Evolutionary conservation across 2,888 invertebrate species (phyloP).

Genomic region (Aproaerema taeniolella): DNA sequence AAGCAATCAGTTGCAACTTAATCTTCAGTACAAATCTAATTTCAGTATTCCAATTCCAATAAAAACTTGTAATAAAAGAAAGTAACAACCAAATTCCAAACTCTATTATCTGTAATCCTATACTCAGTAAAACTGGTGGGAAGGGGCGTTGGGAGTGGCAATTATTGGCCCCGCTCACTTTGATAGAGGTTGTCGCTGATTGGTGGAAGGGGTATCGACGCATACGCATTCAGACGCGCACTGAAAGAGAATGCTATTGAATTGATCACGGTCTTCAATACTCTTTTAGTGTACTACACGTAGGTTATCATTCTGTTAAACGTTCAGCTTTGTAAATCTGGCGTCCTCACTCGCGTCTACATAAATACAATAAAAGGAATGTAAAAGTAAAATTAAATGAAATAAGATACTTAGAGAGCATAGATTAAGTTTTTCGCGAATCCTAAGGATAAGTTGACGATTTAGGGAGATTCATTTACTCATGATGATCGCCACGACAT

Average conservation of each 20-base stretch:
- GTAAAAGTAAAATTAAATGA: slow-evolving; percentile 4
- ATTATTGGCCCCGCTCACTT: slow-evolving; percentile 36
- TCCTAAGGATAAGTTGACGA: too few relatives aligned
- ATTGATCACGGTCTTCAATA: slow-evolving; percentile 50
- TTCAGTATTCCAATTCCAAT: slow-evolving; percentile 41
- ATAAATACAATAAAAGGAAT: slow-evolving; percentile 5
- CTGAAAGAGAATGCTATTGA: slow-evolving; percentile 55
- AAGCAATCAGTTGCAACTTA: slow-evolving; percentile 27
- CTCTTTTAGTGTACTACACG: slow-evolving; percentile 46
- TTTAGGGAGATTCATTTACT: too few relatives aligned
- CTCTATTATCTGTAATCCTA: slow-evolving; percentile 59
- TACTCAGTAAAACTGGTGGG: slow-evolving; percentile 44
- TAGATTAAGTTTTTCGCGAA: too few relatives aligned
- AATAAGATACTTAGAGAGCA: background rate
- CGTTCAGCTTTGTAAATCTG: slow-evolving; percentile 18
- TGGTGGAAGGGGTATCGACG: slow-evolving; percentile 47
- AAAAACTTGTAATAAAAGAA: slow-evolving; percentile 42
- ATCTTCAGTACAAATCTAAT: slow-evolving; percentile 35
- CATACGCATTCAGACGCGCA: slow-evolving; percentile 40
- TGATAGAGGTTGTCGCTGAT: slow-evolving; percentile 40
- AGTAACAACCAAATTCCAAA: slow-evolving; percentile 36
- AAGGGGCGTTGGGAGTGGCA: slow-evolving; percentile 52
- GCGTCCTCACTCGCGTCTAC: slow-evolving; percentile 11
- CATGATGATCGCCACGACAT: too few relatives aligned
- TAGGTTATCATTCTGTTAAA: slow-evolving; percentile 53